Conservation (phyloP, 2,797 vertebrate genomes). For the Myotis myotis region DNA sequence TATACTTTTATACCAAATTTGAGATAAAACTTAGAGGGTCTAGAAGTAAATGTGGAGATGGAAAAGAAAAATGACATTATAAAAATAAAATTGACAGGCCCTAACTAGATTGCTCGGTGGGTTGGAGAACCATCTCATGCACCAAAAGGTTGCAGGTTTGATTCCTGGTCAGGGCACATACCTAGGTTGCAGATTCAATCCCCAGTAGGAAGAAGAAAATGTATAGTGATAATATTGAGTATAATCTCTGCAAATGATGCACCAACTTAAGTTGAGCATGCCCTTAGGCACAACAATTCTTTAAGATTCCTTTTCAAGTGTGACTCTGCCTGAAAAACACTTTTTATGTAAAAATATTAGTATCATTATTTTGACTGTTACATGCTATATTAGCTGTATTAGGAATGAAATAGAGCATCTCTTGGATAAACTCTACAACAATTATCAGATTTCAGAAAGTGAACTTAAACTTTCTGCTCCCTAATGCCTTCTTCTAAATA, state of each 20-base stretch:
- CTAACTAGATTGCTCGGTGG: no score
- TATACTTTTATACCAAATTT: neutral
- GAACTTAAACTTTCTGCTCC: slow-evolving; percentile 65
- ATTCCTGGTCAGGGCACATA: no score
- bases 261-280: neutral
- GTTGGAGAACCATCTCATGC: no score
- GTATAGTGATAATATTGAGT: neutral
- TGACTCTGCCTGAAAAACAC: neutral
- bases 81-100: neutral
- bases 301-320: neutral
- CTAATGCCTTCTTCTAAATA: slow-evolving; percentile 36
- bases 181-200: no score
- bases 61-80: neutral
- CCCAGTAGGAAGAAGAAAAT: neutral
- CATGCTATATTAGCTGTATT: neutral
- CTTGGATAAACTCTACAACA: slow-evolving; percentile 12
- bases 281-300: neutral
- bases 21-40: neutral
- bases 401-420: neutral
- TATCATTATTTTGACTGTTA: neutral
- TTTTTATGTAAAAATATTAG: slow-evolving; percentile 7
- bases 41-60: neutral
- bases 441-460: slow-evolving; percentile 50
- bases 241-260: neutral
- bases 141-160: no score